Percentiles rank a stretch among this genome's conserved stretches.
phyloP scores from a whole-genome alignment of 2,797 vertebrate genomes.

The Pseudochirops corinnae region DNA sequence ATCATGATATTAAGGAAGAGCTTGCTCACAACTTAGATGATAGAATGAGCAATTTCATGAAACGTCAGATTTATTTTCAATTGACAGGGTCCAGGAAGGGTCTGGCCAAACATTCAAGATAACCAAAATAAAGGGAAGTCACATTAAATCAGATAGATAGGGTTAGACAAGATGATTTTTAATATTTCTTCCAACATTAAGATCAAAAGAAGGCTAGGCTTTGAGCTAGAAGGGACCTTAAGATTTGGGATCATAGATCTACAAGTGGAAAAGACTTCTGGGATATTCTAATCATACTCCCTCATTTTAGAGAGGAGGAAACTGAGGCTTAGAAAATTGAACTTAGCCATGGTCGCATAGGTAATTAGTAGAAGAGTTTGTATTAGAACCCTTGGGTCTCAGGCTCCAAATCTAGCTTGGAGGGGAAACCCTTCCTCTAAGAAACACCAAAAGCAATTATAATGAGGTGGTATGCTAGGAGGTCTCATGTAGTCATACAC shows the following conservation, averaged over 20 bases:
- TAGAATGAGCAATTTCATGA: background rate
- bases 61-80: background rate
- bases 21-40: background rate
- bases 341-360: background rate
- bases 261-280: background rate
- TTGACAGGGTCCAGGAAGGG: background rate
- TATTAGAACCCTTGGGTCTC: too few species aligned
- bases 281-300: background rate
- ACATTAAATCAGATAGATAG: background rate
- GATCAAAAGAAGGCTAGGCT: too few species aligned
- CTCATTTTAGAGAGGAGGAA: background rate
- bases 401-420: too few species aligned
- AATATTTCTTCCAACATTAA: background rate
- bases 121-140: background rate
- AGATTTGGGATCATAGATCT: background rate
- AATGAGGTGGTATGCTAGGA: constrained; percentile 28
- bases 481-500: background rate
- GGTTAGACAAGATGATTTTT: background rate
- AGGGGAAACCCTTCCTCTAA: background rate
- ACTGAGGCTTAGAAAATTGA: background rate
- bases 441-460: background rate
- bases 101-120: background rate
- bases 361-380: too few species aligned
- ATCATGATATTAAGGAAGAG: background rate
- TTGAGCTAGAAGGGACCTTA: background rate